Evolutionary conservation across 2,113 vertebrate species (phyloP).

Genomic region (Bettongia penicillata): DNA sequence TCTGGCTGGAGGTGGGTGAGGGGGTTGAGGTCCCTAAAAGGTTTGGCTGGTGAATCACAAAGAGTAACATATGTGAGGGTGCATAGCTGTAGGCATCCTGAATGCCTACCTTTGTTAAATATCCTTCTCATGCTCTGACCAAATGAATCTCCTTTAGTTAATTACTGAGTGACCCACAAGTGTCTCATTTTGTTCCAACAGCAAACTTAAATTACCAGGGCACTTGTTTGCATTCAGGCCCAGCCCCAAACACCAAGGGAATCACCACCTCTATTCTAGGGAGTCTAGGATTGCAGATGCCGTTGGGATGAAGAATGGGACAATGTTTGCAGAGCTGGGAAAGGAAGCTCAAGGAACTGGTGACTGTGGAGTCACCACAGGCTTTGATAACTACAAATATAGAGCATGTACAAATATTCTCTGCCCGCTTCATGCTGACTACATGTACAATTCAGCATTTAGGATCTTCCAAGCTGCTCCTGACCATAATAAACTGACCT

Average conservation of each 20-base stretch:
- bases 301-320: not conserved
- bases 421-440: not conserved
- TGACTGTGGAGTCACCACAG: not conserved
- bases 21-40: not conserved
- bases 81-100: not conserved
- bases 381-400: not conserved
- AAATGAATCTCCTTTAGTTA: not conserved
- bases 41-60: not conserved
- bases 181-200: not conserved
- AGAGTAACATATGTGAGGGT: not conserved
- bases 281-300: not conserved
- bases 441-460: not conserved
- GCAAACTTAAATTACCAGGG: not conserved
- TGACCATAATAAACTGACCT: not conserved
- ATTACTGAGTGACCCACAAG: not conserved
- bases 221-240: not conserved
- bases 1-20: not conserved
- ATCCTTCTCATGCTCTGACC: not conserved
- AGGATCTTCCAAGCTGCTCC: not conserved
- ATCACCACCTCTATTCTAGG: not conserved
- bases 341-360: not conserved
- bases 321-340: not conserved
- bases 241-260: not conserved
- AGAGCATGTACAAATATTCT: not conserved
- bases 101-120: not conserved